These are phyloP conservation scores for Anthopleura sola DNA, from an alignment of 64 coral and sea anemone species.

Conservation along the genomic window DNA sequence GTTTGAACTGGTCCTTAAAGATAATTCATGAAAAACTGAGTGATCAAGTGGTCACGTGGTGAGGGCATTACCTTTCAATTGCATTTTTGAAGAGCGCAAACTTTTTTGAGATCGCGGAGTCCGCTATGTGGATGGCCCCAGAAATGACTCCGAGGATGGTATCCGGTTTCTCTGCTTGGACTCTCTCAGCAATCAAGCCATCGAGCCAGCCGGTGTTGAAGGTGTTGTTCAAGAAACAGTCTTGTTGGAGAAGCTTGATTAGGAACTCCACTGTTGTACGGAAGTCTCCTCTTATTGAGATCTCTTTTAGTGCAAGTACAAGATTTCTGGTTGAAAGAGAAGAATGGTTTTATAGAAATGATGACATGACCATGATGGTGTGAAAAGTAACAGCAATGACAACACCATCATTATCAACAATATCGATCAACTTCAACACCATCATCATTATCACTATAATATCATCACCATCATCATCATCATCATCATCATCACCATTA, in stretches of 20 bases:
- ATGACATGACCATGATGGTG: no score
- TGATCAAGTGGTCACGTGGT: no score
- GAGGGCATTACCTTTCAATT: slow-evolving; percentile 61
- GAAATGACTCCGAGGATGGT: slow-evolving; percentile 88
- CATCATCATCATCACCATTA: no score
- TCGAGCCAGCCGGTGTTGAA: slow-evolving; percentile 96
- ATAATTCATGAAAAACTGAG: no score
- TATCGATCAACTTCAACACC: no score
- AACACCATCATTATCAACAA: no score
- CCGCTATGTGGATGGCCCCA: slow-evolving; percentile 89
- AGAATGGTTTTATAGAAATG: no score
- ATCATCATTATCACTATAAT: no score
- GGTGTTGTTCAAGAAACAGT: slow-evolving; percentile 73
- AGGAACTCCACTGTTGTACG: slow-evolving; percentile 97
- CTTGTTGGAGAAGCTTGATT: slow-evolving; percentile 88
- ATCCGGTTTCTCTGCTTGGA: slow-evolving; percentile 92
- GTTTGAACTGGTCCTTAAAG: no score
- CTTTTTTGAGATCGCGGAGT: slow-evolving; percentile 77
- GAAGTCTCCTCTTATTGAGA: slow-evolving; percentile 98
- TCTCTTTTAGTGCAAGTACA: slow-evolving; percentile 94
- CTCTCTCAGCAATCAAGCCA: slow-evolving; percentile 77
- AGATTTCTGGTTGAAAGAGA: slow-evolving; percentile 50
- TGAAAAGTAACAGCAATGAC: no score
- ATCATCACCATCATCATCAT: no score
- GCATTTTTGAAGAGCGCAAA: slow-evolving; percentile 82